Conservation (phyloP, 2,797 vertebrate species). For the Takifugu rubripes region DNA sequence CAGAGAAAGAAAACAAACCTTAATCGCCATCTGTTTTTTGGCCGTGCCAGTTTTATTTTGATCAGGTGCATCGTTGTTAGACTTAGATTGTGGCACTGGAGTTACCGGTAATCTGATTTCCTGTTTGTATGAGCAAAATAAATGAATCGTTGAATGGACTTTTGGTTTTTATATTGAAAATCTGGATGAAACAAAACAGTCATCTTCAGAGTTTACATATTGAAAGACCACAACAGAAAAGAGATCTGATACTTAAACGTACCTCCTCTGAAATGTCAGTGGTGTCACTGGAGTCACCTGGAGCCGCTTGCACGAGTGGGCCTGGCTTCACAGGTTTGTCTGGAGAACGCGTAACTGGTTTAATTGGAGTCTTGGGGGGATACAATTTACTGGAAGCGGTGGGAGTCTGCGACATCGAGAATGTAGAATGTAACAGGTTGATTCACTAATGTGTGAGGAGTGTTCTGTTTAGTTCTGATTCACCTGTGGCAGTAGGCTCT, state of each 20-base stretch:
- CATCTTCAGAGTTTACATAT: too few relatives aligned
- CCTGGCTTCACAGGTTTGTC: neutral
- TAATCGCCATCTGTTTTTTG: neutral
- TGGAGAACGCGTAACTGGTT: slow-evolving; percentile 3
- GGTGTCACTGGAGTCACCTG: slow-evolving; percentile 10
- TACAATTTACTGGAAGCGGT: neutral
- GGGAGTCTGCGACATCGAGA: slow-evolving; percentile 14
- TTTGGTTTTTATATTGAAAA: neutral
- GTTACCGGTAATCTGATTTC: neutral
- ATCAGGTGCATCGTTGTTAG: neutral
- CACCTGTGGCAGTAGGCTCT: slow-evolving; percentile 47
- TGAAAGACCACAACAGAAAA: too few relatives aligned
- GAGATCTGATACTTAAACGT: neutral
- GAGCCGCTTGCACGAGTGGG: neutral
- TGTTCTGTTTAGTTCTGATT: neutral
- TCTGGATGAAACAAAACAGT: too few relatives aligned
- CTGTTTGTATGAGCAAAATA: neutral
- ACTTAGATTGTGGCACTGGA: slow-evolving; percentile 2
- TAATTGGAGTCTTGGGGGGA: neutral
- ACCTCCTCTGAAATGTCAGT: slow-evolving; percentile 18
- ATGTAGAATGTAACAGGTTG: neutral
- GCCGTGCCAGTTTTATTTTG: neutral
- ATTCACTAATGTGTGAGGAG: neutral
- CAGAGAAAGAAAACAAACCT: neutral
- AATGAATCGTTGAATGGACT: neutral